Conservation (phyloP, 2,797 vertebrate species). For the Garrulus glandarius region DNA sequence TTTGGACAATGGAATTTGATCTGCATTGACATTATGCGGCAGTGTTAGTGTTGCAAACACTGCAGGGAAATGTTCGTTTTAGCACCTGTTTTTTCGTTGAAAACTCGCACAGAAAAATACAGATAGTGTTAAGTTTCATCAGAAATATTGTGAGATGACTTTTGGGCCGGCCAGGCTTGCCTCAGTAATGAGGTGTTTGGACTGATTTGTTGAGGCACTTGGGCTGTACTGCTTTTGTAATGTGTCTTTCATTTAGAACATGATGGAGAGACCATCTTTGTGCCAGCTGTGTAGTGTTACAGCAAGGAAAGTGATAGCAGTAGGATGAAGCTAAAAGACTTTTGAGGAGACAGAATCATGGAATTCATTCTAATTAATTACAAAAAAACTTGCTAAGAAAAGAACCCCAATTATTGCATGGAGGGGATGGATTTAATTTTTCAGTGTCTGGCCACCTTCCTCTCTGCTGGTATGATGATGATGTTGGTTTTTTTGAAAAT, state of each 20-base stretch:
- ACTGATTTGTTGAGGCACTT: background rate
- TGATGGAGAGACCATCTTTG: background rate
- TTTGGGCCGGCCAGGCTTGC: accelerated
- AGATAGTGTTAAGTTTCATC: background rate
- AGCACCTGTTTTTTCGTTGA: background rate
- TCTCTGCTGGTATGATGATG: background rate
- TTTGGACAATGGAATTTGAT: background rate
- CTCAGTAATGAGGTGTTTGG: background rate
- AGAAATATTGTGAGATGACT: background rate
- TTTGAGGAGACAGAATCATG: background rate
- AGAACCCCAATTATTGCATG: background rate
- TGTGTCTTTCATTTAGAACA: background rate
- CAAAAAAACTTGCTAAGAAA: background rate
- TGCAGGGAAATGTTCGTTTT: background rate
- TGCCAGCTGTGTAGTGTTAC: background rate
- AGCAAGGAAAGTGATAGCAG: background rate
- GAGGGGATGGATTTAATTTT: background rate
- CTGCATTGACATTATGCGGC: conserved; percentile 26
- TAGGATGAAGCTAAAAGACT: background rate
- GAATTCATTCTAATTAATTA: background rate
- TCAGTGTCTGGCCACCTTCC: background rate
- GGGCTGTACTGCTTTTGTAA: background rate
- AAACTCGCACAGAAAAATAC: background rate
- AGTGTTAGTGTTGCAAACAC: background rate
- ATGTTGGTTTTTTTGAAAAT: background rate